Conservation (phyloP, 1,140 invertebrate genomes). For the Andricus grossulariae region DNA sequence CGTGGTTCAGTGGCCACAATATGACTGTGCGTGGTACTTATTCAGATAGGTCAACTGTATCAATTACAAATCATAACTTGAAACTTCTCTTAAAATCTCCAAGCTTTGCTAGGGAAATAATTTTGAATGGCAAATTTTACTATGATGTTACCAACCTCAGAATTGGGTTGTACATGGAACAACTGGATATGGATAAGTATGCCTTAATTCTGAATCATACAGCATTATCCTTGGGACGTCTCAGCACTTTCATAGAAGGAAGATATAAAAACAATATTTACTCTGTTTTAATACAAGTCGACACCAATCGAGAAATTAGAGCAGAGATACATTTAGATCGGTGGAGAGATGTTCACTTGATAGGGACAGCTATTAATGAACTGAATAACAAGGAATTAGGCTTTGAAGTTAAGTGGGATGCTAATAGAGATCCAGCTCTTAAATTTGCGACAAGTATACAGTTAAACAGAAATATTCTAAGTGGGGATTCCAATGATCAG, state of each 20-base stretch:
- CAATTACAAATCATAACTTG: slow-evolving; percentile 79
- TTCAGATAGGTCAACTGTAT: slow-evolving; percentile 81
- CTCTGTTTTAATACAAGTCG: slow-evolving; percentile 76
- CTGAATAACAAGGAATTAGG: slow-evolving; percentile 79
- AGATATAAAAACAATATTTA: slow-evolving; percentile 82
- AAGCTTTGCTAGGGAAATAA: slow-evolving; percentile 80
- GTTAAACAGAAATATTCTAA: slow-evolving; percentile 65
- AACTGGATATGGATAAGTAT: slow-evolving; percentile 80
- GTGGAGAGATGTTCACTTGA: slow-evolving; percentile 83
- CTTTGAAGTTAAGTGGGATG: slow-evolving; percentile 87
- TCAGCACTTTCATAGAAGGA: slow-evolving; percentile 80
- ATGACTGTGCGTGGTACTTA: slow-evolving; percentile 82
- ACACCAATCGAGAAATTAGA: slow-evolving; percentile 72
- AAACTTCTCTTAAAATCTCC: slow-evolving; percentile 83
- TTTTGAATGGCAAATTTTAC: slow-evolving; percentile 78
- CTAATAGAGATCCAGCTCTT: slow-evolving; percentile 86
- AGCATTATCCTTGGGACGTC: slow-evolving; percentile 75
- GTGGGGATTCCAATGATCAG: slow-evolving; percentile 49
- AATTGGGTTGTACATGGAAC: slow-evolving; percentile 76
- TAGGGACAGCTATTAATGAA: slow-evolving; percentile 78
- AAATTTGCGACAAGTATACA: slow-evolving; percentile 79
- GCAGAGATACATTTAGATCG: slow-evolving; percentile 86
- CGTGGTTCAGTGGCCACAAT: slow-evolving; percentile 88
- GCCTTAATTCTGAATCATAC: slow-evolving; percentile 79
- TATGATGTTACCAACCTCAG: slow-evolving; percentile 79